Evolutionary conservation across 1,140 invertebrate species (phyloP).

Genomic region (Conopomorpha cramerella): DNA sequence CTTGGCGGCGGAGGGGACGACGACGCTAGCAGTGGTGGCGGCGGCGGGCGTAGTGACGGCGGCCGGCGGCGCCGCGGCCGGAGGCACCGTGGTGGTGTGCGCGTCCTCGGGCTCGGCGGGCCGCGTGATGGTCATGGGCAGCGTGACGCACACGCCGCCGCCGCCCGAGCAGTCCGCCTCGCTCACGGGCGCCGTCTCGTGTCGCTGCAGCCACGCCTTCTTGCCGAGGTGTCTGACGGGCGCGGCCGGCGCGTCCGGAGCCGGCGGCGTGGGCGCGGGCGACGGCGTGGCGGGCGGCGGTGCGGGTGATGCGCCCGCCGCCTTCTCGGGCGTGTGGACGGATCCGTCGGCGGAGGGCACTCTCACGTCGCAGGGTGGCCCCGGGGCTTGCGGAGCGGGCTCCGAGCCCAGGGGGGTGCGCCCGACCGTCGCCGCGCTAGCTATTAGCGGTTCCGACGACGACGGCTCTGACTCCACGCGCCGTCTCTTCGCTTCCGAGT

Average conservation of each 20-base stretch:
- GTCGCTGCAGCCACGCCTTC: slow-evolving; percentile 89
- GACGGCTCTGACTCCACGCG: slow-evolving; percentile 43
- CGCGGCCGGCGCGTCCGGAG: slow-evolving; percentile 43
- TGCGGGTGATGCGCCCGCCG: slow-evolving; percentile 40
- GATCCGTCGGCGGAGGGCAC: slow-evolving; percentile 62
- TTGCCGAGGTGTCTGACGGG: slow-evolving; percentile 68
- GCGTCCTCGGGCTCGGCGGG: slow-evolving; percentile 52
- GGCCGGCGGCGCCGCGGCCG: slow-evolving; percentile 6
- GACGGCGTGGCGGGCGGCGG: slow-evolving; percentile 37
- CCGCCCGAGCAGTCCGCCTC: slow-evolving; percentile 72
- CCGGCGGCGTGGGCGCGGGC: slow-evolving; percentile 27
- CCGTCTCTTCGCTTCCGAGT: slow-evolving; percentile 28
- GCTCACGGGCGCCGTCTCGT: slow-evolving; percentile 76
- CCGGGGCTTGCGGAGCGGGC: slow-evolving; percentile 59
- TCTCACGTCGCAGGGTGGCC: slow-evolving; percentile 56
- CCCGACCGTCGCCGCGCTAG: slow-evolving; percentile 73
- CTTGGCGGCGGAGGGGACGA: slow-evolving; percentile 37
- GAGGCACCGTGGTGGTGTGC: slow-evolving; percentile 51
- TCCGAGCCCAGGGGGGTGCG: slow-evolving; percentile 40
- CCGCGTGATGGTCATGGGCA: slow-evolving; percentile 65
- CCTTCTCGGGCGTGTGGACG: slow-evolving; percentile 62
- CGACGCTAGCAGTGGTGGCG: slow-evolving; percentile 25
- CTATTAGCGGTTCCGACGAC: slow-evolving; percentile 63
- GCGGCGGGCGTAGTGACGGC: slow-evolving; percentile 42
- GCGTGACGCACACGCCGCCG: slow-evolving; percentile 69